Conservation (phyloP, 2,113 vertebrate genomes). For the Octodon degus region DNA sequence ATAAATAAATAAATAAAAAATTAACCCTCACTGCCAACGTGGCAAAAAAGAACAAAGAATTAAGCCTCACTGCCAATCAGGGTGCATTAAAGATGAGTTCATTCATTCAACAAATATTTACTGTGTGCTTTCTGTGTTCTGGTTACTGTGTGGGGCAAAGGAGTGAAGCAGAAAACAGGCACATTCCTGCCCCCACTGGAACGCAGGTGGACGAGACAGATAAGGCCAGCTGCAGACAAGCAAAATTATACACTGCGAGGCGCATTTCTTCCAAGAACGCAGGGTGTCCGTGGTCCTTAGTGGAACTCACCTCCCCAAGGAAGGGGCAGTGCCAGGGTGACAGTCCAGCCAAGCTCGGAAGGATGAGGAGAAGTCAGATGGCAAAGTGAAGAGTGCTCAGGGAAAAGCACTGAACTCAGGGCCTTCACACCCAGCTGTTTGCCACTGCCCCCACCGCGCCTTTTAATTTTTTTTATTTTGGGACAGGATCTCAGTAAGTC, state of each 20-base stretch:
- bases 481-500: background rate
- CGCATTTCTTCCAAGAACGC: background rate
- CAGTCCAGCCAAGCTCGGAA: background rate
- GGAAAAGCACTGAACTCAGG: background rate
- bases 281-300: background rate
- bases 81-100: background rate
- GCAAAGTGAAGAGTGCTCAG: background rate
- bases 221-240: background rate
- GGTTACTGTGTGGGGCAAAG: background rate
- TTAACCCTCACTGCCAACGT: background rate
- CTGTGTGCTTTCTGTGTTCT: background rate
- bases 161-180: conserved; percentile 18
- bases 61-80: background rate
- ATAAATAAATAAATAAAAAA: background rate
- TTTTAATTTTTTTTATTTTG: background rate
- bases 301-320: background rate
- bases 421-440: background rate
- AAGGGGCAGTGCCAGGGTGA: background rate
- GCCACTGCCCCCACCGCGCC: background rate
- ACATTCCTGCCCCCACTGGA: conserved; percentile 3
- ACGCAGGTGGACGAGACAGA: conserved; percentile 6
- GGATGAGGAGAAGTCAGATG: background rate
- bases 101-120: conserved; percentile 53
- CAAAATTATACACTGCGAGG: background rate
- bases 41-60: background rate